Base-by-base conservation (phyloP, 2,113 vertebrate species). In the Gracilinanus agilis region DNA sequence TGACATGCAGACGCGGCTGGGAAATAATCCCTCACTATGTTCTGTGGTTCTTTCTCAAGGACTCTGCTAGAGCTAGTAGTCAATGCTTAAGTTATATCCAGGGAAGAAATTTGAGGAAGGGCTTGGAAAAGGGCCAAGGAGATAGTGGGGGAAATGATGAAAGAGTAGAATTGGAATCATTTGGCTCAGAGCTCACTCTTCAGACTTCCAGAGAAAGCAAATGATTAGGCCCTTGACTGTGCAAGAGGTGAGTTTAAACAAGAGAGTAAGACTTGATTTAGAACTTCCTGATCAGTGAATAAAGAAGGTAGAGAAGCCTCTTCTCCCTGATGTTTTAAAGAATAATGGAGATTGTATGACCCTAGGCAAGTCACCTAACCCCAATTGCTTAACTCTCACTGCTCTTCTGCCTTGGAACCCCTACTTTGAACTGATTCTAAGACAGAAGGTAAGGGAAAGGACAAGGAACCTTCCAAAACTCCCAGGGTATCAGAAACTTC, bases 141-240 rank as follows among this genome's bases (percentile, higher is more conserved):
- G 55, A 95, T 96, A 75, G 34, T 75, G 7, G 67, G 61, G 96
- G 96, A 96, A 96, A 92, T 67, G 90, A 93, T 44, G 88, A 89
- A 91, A 95, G 96, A 95, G 16, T 95, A 83, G 93, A 97, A 96
- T 96, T 96, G 97, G 96, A 94, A 49, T 96, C 54, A 93, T 53
- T 96, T 92, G 61, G 91, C 94, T 92, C 93, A 97, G 94, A 96
- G 67, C 93, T 94, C 90, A 44, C 55, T 49, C 89, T 12, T 83
- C 92, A 88, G 95, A 93, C 93, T 91, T 95, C 54, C 44, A 44
- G 92, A 95, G 90, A 95, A 91, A 90, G 55, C 93, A 96, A 58
- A 90, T 97, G 89, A 93, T 44, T 83, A 92, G 94, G 54, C 29
- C 95, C 93, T 95, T 95, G 93, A 93, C 91, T 90, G 54, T 75